A percentile compares a stretch with the other conserved stretches of the same genome.
phyloP scores from a whole-genome alignment of 2,113 vertebrate species.

The Cavia porcellus region DNA sequence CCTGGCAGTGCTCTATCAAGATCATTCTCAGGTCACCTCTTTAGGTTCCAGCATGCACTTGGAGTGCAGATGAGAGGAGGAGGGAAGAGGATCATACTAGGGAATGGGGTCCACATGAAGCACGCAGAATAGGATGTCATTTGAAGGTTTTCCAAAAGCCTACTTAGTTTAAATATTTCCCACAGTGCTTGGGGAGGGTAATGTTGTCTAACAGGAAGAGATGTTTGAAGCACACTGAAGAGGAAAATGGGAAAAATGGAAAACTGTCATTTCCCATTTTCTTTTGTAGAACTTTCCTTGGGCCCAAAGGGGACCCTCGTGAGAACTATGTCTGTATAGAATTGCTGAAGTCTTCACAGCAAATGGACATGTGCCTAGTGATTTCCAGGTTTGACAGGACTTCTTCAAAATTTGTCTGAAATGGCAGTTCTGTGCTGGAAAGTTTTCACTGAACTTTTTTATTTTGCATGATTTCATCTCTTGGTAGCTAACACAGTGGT shows the following conservation, averaged over 20 bases:
- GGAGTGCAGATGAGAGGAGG: background rate
- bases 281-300: background rate
- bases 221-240: background rate
- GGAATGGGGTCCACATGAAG: background rate
- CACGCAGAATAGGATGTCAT: background rate
- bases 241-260: background rate
- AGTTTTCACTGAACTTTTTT: background rate
- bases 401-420: background rate
- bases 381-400: background rate
- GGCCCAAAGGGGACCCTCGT: too few species aligned
- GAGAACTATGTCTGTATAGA: background rate
- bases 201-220: background rate
- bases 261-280: background rate
- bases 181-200: background rate
- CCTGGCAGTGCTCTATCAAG: background rate
- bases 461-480: background rate
- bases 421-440: background rate
- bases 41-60: background rate
- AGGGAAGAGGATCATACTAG: background rate
- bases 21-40: background rate
- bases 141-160: background rate
- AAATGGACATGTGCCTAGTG: too few species aligned
- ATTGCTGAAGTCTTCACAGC: background rate
- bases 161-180: constrained; percentile 6
- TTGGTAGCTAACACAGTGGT: background rate